Evolutionary conservation across 2,113 vertebrate species (phyloP).

Genomic region (Onychorhynchus coronatus): DNA sequence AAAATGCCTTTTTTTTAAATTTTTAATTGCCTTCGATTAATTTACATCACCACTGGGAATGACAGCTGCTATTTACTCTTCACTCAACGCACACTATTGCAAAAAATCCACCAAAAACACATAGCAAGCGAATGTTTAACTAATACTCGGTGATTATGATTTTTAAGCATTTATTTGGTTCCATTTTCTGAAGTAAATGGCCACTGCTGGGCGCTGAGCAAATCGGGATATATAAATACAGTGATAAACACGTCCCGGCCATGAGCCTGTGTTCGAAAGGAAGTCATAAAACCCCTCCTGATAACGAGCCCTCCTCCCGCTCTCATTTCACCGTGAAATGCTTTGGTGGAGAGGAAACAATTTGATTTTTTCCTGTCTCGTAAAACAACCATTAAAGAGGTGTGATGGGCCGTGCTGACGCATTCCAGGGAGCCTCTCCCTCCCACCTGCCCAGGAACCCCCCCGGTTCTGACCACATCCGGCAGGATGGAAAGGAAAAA

Average conservation of each 20-base stretch:
- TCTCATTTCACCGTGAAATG: conserved; percentile 6
- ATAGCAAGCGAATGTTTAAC: background rate
- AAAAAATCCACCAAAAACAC: background rate
- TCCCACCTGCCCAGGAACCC: background rate
- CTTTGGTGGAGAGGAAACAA: conserved; percentile 72
- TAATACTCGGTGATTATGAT: background rate
- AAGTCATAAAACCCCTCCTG: conserved; percentile 70
- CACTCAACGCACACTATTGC: background rate
- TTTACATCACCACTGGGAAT: background rate
- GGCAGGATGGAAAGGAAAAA: conserved; percentile 9
- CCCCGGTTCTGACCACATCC: background rate
- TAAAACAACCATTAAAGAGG: conserved; percentile 51
- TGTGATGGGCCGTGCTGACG: conserved; percentile 22
- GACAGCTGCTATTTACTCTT: background rate
- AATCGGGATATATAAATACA: background rate
- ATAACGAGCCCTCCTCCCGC: conserved; percentile 54
- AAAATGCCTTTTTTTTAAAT: background rate
- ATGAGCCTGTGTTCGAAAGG: conserved; percentile 47
- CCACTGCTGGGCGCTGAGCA: background rate
- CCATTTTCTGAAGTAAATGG: background rate
- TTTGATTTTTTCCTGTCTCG: conserved; percentile 65
- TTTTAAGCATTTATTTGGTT: background rate
- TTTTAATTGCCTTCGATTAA: background rate
- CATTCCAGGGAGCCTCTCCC: background rate
- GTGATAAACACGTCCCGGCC: background rate